A percentile compares a stretch with the other conserved stretches of the same genome.
Evolutionary conservation across 1,140 invertebrate species (phyloP).

Genomic region (Hyphantria cunea): DNA sequence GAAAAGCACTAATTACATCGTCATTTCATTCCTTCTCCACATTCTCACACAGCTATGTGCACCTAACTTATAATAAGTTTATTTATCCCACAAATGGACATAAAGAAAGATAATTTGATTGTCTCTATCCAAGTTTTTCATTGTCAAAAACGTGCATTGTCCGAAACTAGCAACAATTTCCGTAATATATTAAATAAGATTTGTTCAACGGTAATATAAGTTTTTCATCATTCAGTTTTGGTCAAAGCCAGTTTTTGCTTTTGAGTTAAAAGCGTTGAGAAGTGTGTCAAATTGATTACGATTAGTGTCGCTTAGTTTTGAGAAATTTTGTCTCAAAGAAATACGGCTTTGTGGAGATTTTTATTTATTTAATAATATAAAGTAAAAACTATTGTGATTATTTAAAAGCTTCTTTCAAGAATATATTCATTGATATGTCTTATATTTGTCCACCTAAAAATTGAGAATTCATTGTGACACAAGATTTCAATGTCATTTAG

Average conservation of each 20-base stretch:
- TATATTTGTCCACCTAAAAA: too few species aligned
- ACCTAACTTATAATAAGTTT: too few species aligned
- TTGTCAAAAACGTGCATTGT: slow-evolving; percentile 17
- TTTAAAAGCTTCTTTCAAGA: too few species aligned
- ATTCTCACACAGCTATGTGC: too few species aligned
- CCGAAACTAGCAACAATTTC: slow-evolving; percentile 32
- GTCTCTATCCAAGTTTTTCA: slow-evolving; percentile 9
- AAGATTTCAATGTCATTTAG: too few species aligned
- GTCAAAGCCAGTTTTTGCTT: slow-evolving; percentile 16
- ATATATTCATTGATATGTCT: too few species aligned
- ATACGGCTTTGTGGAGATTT: neutral
- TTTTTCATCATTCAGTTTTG: slow-evolving; percentile 21
- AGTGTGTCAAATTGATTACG: slow-evolving; percentile 29
- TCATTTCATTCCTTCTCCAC: too few species aligned
- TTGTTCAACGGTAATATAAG: slow-evolving; percentile 39
- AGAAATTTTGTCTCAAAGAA: neutral
- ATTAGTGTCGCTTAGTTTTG: slow-evolving; percentile 21
- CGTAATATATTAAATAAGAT: slow-evolving; percentile 48
- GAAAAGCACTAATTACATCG: too few species aligned
- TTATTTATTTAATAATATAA: neutral
- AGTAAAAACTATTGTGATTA: too few species aligned
- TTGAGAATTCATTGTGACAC: too few species aligned
- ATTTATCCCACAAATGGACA: slow-evolving; percentile 1
- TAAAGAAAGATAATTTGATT: slow-evolving; percentile 4
- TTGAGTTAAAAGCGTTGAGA: slow-evolving; percentile 1